phyloP scores from a whole-genome alignment of 1,140 invertebrate species.

The Drosophila orena region DNA sequence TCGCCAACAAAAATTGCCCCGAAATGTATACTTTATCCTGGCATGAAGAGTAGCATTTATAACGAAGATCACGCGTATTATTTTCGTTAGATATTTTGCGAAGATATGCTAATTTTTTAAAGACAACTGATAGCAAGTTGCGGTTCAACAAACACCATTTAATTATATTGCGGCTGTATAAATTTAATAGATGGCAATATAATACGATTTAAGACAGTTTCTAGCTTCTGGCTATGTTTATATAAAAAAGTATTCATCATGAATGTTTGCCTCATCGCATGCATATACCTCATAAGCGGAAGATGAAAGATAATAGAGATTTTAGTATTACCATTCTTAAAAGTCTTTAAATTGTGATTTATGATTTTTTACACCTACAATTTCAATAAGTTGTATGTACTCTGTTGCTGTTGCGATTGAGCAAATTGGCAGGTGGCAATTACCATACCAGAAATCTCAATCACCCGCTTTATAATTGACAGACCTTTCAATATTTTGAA shows the following conservation, averaged over 20 bases:
- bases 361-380: constrained; percentile 1
- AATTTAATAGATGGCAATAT: constrained; percentile 56
- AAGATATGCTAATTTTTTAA: constrained; percentile 42
- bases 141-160: constrained; percentile 44
- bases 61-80: constrained; percentile 24
- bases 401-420: constrained; percentile 44
- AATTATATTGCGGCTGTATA: constrained; percentile 66
- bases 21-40: constrained; percentile 22
- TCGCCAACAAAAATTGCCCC: constrained; percentile 28
- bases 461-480: constrained; percentile 58
- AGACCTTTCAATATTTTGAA: constrained; percentile 78
- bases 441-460: constrained; percentile 60
- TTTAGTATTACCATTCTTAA: not conserved
- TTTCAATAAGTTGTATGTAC: constrained; percentile 1
- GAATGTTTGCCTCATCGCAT: constrained; percentile 1
- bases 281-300: not conserved
- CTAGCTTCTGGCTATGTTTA: constrained; percentile 49
- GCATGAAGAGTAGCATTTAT: constrained; percentile 47
- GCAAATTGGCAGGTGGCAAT: constrained; percentile 69
- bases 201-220: constrained; percentile 53
- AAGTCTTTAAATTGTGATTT: not conserved
- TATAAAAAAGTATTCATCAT: constrained; percentile 18
- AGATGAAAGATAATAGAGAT: not conserved
- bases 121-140: constrained; percentile 24
- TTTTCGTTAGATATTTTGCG: constrained; percentile 40